phyloP scores from a whole-genome alignment of 2,888 invertebrate species.

The Electrophaes corylata region DNA sequence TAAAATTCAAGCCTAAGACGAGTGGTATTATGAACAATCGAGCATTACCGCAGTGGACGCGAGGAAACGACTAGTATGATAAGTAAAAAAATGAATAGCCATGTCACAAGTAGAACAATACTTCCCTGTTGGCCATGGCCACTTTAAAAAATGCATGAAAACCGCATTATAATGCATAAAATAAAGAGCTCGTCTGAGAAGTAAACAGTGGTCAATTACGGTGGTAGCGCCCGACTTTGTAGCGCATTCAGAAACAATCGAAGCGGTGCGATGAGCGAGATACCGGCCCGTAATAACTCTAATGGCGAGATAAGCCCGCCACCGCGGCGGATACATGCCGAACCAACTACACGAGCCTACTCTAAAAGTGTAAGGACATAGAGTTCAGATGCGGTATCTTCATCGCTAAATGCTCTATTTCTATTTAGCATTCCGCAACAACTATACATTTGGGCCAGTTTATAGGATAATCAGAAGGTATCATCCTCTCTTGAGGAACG shows the following conservation, averaged over 20 bases:
- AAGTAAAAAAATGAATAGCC: slow-evolving; percentile 42
- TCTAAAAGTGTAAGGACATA: slow-evolving; percentile 60
- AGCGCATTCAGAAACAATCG: slow-evolving; percentile 81
- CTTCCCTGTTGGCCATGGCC: slow-evolving; percentile 53
- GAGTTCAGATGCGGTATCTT: slow-evolving; percentile 62
- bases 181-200: slow-evolving; percentile 74
- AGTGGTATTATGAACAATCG: slow-evolving; percentile 45
- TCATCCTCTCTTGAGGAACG: slow-evolving; percentile 22
- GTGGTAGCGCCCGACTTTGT: slow-evolving; percentile 72
- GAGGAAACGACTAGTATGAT: slow-evolving; percentile 31
- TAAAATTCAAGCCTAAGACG: slow-evolving; percentile 53
- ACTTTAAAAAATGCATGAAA: slow-evolving; percentile 51
- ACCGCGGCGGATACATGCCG: slow-evolving; percentile 66
- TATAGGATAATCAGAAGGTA: slow-evolving; percentile 6
- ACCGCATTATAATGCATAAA: slow-evolving; percentile 70
- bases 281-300: slow-evolving; percentile 81
- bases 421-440: slow-evolving; percentile 24
- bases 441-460: slow-evolving; percentile 12
- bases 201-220: slow-evolving; percentile 84
- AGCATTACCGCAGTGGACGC: slow-evolving; percentile 37
- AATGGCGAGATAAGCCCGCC: slow-evolving; percentile 82
- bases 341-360: slow-evolving; percentile 53
- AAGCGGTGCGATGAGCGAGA: slow-evolving; percentile 81
- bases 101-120: slow-evolving; percentile 45
- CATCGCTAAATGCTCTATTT: slow-evolving; percentile 13